These are phyloP conservation scores for Lasioglossum baleicum DNA, from an alignment of 1,140 invertebrate species.

Conservation along the genomic window DNA sequence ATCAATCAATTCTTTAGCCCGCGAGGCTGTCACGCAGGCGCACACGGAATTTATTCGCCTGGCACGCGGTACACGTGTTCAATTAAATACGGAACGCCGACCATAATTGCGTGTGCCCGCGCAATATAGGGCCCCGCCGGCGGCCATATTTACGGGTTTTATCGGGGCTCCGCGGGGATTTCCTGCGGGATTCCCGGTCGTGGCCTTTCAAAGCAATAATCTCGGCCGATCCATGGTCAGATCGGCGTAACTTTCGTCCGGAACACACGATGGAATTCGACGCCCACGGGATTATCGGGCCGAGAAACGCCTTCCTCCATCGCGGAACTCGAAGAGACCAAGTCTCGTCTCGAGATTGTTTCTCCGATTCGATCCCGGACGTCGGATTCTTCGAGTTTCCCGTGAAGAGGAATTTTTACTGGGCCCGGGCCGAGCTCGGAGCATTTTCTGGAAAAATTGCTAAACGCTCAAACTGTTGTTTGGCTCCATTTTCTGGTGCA, in stretches of 20 bases:
- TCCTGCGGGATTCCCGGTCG: background rate
- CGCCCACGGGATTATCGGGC: background rate
- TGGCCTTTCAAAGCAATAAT: background rate
- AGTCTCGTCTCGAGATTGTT: background rate
- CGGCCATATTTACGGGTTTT: conserved; percentile 3
- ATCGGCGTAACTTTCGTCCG: background rate
- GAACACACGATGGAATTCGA: background rate
- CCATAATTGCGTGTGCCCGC: background rate
- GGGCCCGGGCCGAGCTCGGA: no score
- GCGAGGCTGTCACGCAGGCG: background rate
- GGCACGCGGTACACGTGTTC: background rate
- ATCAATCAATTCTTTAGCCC: no score
- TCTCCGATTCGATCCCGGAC: background rate
- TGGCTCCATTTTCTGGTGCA: no score
- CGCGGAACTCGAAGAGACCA: background rate
- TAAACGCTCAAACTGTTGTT: no score
- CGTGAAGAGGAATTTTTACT: no score
- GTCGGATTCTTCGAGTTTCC: background rate
- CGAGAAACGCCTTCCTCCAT: background rate
- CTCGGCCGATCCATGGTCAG: background rate
- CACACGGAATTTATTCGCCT: background rate
- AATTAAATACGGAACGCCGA: background rate
- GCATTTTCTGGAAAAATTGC: no score
- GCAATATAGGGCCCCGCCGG: background rate
- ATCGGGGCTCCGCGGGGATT: background rate